Conservation (phyloP, 2,888 invertebrate genomes). For the Agapetus fuscipes region DNA sequence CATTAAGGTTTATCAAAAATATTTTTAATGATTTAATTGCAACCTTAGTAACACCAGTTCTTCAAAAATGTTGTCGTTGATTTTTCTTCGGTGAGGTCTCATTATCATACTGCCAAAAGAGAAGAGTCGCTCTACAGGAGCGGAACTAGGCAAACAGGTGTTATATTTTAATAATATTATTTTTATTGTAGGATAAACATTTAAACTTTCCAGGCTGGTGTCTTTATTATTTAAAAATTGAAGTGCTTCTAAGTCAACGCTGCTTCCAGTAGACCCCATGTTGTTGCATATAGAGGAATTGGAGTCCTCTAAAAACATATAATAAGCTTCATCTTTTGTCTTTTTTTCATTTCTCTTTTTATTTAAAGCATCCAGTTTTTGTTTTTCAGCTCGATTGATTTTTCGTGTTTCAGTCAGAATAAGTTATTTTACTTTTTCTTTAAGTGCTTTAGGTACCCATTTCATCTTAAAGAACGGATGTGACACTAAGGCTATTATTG, state of each 20-base stretch:
- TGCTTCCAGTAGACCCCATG: not conserved
- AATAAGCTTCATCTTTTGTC: no score
- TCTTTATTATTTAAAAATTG: slow-evolving; percentile 11
- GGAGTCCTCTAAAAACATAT: no score
- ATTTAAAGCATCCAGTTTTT: slow-evolving; percentile 5
- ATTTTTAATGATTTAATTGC: no score
- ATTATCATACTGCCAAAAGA: slow-evolving; percentile 18
- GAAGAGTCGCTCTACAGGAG: slow-evolving; percentile 14
- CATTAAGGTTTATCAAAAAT: no score
- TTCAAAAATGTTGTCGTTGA: no score
- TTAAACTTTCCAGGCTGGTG: slow-evolving; percentile 8
- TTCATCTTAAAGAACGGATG: slow-evolving; percentile 14
- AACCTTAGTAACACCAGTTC: no score
- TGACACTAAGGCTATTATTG: no score
- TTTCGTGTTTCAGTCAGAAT: no score
- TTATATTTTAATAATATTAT: slow-evolving; percentile 15
- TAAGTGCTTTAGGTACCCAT: slow-evolving; percentile 11
- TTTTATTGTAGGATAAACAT: no score
- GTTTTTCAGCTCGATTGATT: no score
- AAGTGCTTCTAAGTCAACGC: slow-evolving; percentile 11
- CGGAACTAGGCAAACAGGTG: slow-evolving; percentile 13
- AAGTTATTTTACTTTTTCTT: slow-evolving; percentile 6
- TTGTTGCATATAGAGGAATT: slow-evolving; percentile 2
- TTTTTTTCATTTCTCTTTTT: no score
- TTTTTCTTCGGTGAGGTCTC: slow-evolving; percentile 16